Base-by-base conservation (phyloP, 2,797 vertebrate species). In the Sebastes goodei region DNA sequence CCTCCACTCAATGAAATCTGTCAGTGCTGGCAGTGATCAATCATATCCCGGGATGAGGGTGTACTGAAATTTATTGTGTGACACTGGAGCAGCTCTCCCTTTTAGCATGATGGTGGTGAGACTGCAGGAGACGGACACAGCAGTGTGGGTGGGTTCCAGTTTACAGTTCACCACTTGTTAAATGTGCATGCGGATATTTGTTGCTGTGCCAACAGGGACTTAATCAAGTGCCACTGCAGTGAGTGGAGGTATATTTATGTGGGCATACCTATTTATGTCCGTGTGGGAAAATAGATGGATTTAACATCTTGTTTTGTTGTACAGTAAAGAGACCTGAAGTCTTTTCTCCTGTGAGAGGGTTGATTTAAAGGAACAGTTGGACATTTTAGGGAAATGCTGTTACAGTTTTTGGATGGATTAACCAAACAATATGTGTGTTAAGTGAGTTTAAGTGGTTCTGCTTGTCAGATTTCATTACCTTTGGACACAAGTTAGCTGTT, bases 161-260 rank as follows among this genome's bases (percentile, higher is more conserved):
- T 56, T 52, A 78, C 69, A 68, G 78, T 82, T 82, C 86, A 88
- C 80, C 84, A 74, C 60, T 33, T 27, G 70, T 27, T 63, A 78
- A 49, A 11, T 73, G 72, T 63, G 63, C 63, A 87, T 78, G 67
- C 56, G 55, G 72, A 67, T 90, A 81, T 86, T 78, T 90, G 84
- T 77, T 85, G 79, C 83, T 62, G 46, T 74, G 86, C 90, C 85
- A 87, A 87, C 79, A 59, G 71, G 59, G 75, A 67, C 76, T 89
- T 82, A 62, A 84, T 88, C 70, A 84, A 84, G 70, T 78, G 84
- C 74, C 35, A 78, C 74, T 78, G 71, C 65, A 57, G 68, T 29
- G 74, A 86, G 63, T 32, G 46, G 61, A 69, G 49, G 66, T 76
- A 46, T 84, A 85, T 86, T 89, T 82, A 83, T 73, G 74, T 74